Evolutionary conservation across 2,888 invertebrate genomes (phyloP).

Genomic region (Ochropacha duplaris): DNA sequence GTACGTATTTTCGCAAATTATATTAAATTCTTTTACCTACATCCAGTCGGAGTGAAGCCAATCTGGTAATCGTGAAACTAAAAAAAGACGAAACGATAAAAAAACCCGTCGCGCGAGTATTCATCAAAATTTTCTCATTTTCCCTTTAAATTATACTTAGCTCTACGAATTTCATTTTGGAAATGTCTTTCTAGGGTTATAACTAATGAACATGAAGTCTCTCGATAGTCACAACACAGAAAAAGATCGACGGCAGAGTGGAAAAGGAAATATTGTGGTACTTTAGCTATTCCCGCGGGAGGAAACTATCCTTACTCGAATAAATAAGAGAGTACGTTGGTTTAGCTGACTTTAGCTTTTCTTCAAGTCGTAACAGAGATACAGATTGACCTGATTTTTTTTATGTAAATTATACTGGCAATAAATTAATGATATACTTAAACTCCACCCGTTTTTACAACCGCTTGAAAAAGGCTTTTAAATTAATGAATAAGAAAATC

Average conservation of each 20-base stretch:
- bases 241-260: neutral
- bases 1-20: neutral
- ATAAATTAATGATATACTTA: no score
- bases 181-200: conserved; percentile 6
- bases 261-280: no score
- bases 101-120: conserved; percentile 13
- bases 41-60: neutral
- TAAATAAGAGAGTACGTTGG: no score
- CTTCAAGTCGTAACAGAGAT: no score
- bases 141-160: conserved; percentile 26
- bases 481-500: neutral
- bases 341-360: no score
- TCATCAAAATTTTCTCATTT: conserved; percentile 31
- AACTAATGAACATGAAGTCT: neutral
- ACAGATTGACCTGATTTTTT: no score
- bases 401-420: no score
- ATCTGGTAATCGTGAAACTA: neutral
- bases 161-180: conserved; percentile 21
- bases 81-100: conserved; percentile 2
- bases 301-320: no score
- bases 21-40: neutral
- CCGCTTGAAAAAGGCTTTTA: no score
- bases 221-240: neutral
- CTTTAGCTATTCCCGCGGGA: no score
- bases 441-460: no score